Evolutionary conservation across 2,888 invertebrate species (phyloP), one percentile per base, ranked within the genome.

Genomic region (Xanthorhoe spadicearia): DNA sequence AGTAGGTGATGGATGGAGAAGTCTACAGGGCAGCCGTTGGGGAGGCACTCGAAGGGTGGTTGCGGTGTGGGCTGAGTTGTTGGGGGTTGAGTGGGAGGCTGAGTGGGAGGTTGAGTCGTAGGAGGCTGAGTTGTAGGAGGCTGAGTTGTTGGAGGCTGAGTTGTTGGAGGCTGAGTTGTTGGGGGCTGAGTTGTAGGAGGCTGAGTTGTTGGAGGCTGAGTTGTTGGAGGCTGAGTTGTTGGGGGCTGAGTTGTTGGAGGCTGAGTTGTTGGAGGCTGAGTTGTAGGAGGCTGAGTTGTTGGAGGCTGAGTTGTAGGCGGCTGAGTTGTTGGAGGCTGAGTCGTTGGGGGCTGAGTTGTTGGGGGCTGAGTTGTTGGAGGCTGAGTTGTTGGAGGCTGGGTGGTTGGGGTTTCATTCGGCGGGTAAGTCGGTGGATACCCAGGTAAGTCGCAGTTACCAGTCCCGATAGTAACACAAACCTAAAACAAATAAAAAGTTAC

Each of bases 381-480:
- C 6, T 52, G 18, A 2, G 65, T 67, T 15, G 67, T 64, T 15
- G 68, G 46, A 4, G 69, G 17, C 2, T 61, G 46, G n/a, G 70
- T 70, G 1, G 38, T 43, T 10, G 68, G 55, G 15, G 62, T 38
- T 1, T 62, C 65, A 0, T 74, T 65, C 1, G 75, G 71, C 32
- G 6, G 4, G 32, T 32, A 64, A 0, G 75, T 65, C 0, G 74
- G 68, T 2, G 75, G 71, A 8, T 68, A 69, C 13, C 81, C 78
- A 0, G 84, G 76, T 1, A 87, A 71, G 0, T 64, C 70, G 66
- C 88, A 88, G 61, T 81, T 78, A 0, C 86, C 78, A 23, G 19
- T 2, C 0, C 0, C 9, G 0, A 86, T 84, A 32, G 83, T 83
- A 0, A 81, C 68, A 66, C 88, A 88, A 2, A 85, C 85, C 87